Evolutionary conservation across 2,888 invertebrate genomes (phyloP).

Genomic region (Uloborus plumipes): DNA sequence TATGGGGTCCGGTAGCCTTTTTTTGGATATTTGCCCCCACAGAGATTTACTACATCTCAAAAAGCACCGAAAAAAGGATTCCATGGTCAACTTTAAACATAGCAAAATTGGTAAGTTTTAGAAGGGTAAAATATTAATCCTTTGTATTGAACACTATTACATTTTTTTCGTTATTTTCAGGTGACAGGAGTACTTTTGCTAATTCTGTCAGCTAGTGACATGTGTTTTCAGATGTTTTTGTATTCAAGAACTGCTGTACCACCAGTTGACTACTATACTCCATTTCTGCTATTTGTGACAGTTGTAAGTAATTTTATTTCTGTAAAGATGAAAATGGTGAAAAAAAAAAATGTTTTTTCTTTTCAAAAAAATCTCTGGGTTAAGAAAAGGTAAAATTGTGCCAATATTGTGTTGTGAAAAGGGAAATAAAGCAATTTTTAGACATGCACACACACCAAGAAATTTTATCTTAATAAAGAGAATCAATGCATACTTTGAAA

Average conservation of each 20-base stretch:
- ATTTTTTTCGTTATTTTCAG: slow-evolving; percentile 12
- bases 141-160: not conserved
- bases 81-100: slow-evolving; percentile 65
- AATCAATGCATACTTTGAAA: no score
- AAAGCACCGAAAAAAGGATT: slow-evolving; percentile 32
- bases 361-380: no score
- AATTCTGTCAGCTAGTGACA: slow-evolving; percentile 26
- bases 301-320: slow-evolving; percentile 79
- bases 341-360: no score
- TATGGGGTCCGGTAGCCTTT: slow-evolving; percentile 90
- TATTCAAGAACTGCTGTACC: slow-evolving; percentile 37
- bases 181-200: slow-evolving; percentile 24
- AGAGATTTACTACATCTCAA: slow-evolving; percentile 72
- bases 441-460: no score
- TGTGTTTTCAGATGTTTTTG: slow-evolving; percentile 32
- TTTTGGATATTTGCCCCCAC: slow-evolving; percentile 83
- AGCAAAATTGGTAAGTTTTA: slow-evolving; percentile 46
- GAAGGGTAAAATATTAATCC: no score
- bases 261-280: slow-evolving; percentile 84
- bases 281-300: slow-evolving; percentile 82
- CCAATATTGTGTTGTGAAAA: no score
- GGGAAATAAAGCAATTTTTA: no score
- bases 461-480: no score
- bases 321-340: no score
- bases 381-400: no score